Conservation (phyloP, 2,888 invertebrate species). For the Psylliodes chrysocephalus region DNA sequence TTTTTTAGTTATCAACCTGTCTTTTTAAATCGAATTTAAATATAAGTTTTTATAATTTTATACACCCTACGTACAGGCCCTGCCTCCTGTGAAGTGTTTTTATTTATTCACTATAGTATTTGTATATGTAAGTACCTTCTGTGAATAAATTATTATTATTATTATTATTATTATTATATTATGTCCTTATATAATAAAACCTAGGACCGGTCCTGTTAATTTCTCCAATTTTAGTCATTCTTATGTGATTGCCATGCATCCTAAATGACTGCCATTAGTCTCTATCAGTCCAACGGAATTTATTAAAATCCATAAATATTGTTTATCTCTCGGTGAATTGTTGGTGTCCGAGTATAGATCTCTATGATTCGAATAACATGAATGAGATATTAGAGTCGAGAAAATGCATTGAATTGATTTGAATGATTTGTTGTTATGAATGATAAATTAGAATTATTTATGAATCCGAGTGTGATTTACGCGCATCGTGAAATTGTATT, state of each 20-base stretch:
- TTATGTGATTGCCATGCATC: slow-evolving; percentile 28
- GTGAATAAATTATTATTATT: too few relatives aligned
- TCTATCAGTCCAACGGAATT: slow-evolving; percentile 31
- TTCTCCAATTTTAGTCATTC: slow-evolving; percentile 30
- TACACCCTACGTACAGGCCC: too few relatives aligned
- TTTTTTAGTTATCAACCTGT: too few relatives aligned
- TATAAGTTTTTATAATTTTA: too few relatives aligned
- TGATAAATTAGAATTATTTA: neutral
- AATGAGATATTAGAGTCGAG: slow-evolving; percentile 15
- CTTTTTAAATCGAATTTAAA: too few relatives aligned
- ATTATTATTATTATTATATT: neutral
- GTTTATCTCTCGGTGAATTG: slow-evolving; percentile 30
- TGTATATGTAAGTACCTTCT: too few relatives aligned
- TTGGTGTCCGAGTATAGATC: slow-evolving; percentile 27
- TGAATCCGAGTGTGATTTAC: neutral
- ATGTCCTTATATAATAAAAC: neutral
- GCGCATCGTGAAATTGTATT: too few relatives aligned
- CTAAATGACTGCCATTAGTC: slow-evolving; percentile 35
- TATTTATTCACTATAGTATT: too few relatives aligned
- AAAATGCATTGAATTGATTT: slow-evolving; percentile 2
- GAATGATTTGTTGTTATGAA: slow-evolving; percentile 3
- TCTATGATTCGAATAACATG: slow-evolving; percentile 19
- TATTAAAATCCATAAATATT: slow-evolving; percentile 38
- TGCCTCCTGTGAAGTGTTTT: too few relatives aligned
- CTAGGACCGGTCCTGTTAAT: slow-evolving; percentile 4